Evolutionary conservation across 2,888 invertebrate species (phyloP).

Genomic region (Mythimna ferrago): DNA sequence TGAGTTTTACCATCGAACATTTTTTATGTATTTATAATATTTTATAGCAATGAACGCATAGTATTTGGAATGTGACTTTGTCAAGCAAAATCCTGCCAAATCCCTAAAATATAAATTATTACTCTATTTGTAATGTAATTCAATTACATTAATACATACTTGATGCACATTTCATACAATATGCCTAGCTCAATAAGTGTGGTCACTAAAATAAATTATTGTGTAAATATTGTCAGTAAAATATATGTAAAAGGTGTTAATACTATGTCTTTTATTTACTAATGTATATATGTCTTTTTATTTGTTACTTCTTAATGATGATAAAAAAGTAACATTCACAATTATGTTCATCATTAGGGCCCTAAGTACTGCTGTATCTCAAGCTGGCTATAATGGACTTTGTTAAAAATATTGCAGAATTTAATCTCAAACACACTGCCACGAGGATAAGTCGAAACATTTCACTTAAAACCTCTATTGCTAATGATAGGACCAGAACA

Average conservation of each 20-base stretch:
- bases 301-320: conserved; percentile 6
- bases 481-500: too few relatives aligned
- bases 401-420: background rate
- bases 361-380: background rate
- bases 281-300: conserved; percentile 57
- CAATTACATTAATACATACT: conserved; percentile 85
- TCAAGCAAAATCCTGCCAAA: conserved; percentile 90
- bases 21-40: conserved; percentile 68
- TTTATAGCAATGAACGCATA: conserved; percentile 70
- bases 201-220: conserved; percentile 88
- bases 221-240: conserved; percentile 90
- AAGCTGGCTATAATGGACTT: conserved; percentile 2
- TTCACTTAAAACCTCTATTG: background rate
- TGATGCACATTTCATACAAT: conserved; percentile 89
- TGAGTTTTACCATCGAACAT: conserved; percentile 78
- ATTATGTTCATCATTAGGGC: background rate
- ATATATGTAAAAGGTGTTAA: conserved; percentile 90
- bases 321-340: background rate
- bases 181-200: conserved; percentile 90
- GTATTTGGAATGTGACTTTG: conserved; percentile 85
- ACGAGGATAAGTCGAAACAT: background rate
- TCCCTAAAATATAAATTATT: conserved; percentile 75
- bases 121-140: conserved; percentile 85
- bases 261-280: conserved; percentile 68
- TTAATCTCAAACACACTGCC: too few relatives aligned